Base-by-base conservation (phyloP, 2,113 vertebrate species). In the Scopus umbretta region DNA sequence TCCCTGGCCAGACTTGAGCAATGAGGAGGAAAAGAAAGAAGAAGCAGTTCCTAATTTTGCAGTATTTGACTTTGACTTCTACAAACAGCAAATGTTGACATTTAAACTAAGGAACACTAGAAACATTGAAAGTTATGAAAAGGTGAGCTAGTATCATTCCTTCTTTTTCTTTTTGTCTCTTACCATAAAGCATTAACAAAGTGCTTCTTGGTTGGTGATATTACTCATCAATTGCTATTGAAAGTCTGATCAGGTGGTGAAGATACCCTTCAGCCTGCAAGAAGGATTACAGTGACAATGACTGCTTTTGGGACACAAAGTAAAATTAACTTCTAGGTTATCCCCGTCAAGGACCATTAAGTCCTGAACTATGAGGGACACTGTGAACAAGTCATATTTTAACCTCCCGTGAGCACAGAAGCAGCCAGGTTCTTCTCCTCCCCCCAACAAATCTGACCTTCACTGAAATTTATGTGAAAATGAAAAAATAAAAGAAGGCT, bases 311-410 rank as follows among this genome's bases (percentile, higher is more conserved):
- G 97, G 97, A 98, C 96, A 98, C 96, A 97, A 97, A 98, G 97
- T 98, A 97, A 98, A 98, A 98, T 98, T 98, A 98, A 98, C 98
- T 98, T 98, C 98, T 98, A 98, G 97, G 98, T 98, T 98, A 98
- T 98, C 98, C 98, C 97, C 95, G 98, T 98, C 98, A 98, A 98
- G 98, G 98, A 97, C 98, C 98, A 98, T 98, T 98, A 98, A 98
- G 97, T 98, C 79, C 93, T 98, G 97, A 98, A 98, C 98, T 98
- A 97, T 98, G 97, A 98, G 98, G 98, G 97, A 98, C 97, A 98
- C 94, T 93, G 96, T 97, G 98, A 98, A 97, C 97, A 97, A 98
- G 97, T 98, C 98, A 98, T 98, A 98, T 98, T 98, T 98, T 98
- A 98, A 97, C 97, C 96, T 98, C 97, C 96, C 49, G 87, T 40